Base-by-base conservation (phyloP, 2,888 invertebrate genomes). In the Hydrotaea diabolus region DNA sequence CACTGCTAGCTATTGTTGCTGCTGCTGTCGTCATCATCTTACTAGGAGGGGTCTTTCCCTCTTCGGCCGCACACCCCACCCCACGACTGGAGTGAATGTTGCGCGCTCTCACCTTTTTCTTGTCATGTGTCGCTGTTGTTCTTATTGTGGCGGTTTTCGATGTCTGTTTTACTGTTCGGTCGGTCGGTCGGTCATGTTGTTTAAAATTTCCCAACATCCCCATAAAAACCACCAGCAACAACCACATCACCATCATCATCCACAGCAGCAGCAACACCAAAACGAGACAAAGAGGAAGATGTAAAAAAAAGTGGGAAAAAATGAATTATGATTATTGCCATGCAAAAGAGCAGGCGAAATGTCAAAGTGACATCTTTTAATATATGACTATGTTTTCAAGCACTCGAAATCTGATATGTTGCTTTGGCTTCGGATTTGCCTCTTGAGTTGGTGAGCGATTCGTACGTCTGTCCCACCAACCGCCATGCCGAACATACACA, bases 281-380 rank as follows among this genome's bases (percentile, higher is more conserved):
- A 46, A 26, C 43, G 26, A 53, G 66, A 15, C 15, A 49, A 26
- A 43, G n/a, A 57, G 49, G 43, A n/a, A 39, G 39, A 8, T 39
- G 39, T 5, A 46, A 19, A 39, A 66, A 82, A 80, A 80, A 85
- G 78, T 78, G 74, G 80, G 80, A 89, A 92, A 92, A 92, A 91
- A 92, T 92, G 92, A 92, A 89, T 92, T 92, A 92, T 92, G 91
- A 90, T 92, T 92, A 92, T 92, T 92, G 91, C 92, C 89, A 91
- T 91, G 92, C 91, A 91, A 91, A 91, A 91, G 91, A 91, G 92
- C 91, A 90, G 91, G 91, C 90, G 90, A 91, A 91, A 91, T 92
- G 91, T 92, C 92, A 92, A 91, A 91, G 91, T 91, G 92, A 92
- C 92, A 92, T 91, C 91, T 91, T 90, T 91, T 91, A 92, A 92